A percentile compares a stretch with the other conserved stretches of the same genome.
Conservation (phyloP, 2,888 invertebrate species). For the Drosophila diplacantha region DNA sequence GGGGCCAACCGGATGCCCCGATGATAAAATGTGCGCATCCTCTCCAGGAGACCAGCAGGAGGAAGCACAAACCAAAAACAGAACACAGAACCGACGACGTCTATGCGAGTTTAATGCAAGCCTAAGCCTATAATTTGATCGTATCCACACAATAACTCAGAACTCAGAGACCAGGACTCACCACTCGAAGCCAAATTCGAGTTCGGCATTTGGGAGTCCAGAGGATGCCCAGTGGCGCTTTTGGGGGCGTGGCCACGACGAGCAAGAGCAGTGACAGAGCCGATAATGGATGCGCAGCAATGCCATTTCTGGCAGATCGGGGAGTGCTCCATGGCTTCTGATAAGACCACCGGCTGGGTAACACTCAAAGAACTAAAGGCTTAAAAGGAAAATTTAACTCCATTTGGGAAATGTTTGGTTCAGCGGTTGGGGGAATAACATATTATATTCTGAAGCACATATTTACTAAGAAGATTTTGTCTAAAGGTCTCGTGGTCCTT, state of each 20-base stretch:
- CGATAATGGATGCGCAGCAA: constrained; percentile 70
- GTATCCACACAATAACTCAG: constrained; percentile 73
- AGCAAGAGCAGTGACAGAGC: constrained; percentile 49
- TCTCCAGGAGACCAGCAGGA: constrained; percentile 19
- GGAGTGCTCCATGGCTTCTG: constrained; percentile 75
- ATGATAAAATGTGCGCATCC: constrained; percentile 47
- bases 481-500: not conserved
- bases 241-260: constrained; percentile 39
- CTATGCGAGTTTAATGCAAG: constrained; percentile 70
- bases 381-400: not conserved
- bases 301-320: constrained; percentile 71
- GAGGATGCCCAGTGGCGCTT: constrained; percentile 68
- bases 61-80: constrained; percentile 1
- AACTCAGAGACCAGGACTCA: constrained; percentile 1
- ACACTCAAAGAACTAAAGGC: constrained; percentile 14
- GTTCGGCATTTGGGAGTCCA: constrained; percentile 26
- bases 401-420: not conserved
- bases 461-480: not conserved
- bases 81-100: constrained; percentile 44
- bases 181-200: constrained; percentile 3
- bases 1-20: constrained; percentile 54
- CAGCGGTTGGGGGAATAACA: too few species aligned
- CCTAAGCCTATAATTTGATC: constrained; percentile 70
- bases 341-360: constrained; percentile 74
- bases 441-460: not conserved